These are phyloP conservation scores for Zapus hudsonius DNA, from an alignment of 2,113 vertebrate genomes.

Conservation along the genomic window DNA sequence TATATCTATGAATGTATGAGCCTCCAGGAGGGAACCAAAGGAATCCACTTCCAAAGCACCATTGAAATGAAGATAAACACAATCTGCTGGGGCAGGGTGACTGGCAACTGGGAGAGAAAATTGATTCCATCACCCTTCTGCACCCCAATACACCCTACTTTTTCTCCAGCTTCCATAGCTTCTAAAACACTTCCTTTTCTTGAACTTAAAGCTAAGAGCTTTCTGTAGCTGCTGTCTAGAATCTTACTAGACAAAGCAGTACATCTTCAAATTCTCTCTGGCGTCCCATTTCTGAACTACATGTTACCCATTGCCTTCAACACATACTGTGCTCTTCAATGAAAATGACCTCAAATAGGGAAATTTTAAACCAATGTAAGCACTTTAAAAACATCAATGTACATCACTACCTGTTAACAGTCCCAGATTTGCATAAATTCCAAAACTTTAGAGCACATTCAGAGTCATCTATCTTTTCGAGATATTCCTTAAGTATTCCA, in stretches of 20 bases:
- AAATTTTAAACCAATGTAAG: conserved; percentile 74
- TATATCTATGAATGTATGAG: conserved; percentile 74
- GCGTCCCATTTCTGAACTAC: conserved; percentile 56
- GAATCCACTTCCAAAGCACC: conserved; percentile 75
- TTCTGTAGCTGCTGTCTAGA: conserved; percentile 38
- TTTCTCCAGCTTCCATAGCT: conserved; percentile 58
- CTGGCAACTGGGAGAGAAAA: conserved; percentile 59
- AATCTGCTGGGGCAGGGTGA: conserved; percentile 30
- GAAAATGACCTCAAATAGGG: conserved; percentile 76
- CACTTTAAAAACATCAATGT: conserved; percentile 71
- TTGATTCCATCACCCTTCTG: conserved; percentile 32
- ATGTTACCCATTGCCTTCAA: conserved; percentile 65
- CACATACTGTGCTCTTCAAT: conserved; percentile 72
- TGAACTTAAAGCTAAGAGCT: conserved; percentile 37
- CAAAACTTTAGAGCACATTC: conserved; percentile 84
- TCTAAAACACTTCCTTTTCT: conserved; percentile 53
- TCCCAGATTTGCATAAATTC: conserved; percentile 78
- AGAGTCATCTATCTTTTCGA: conserved; percentile 84
- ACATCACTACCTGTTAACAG: conserved; percentile 74
- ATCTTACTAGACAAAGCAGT: conserved; percentile 37
- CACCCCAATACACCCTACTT: neutral
- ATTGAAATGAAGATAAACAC: conserved; percentile 65
- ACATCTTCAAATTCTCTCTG: conserved; percentile 33
- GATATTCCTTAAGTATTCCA: conserved; percentile 81
- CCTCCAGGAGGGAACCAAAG: conserved; percentile 74